Evolutionary conservation across 2,888 invertebrate species (phyloP).

Genomic region (Electrophaes corylata): DNA sequence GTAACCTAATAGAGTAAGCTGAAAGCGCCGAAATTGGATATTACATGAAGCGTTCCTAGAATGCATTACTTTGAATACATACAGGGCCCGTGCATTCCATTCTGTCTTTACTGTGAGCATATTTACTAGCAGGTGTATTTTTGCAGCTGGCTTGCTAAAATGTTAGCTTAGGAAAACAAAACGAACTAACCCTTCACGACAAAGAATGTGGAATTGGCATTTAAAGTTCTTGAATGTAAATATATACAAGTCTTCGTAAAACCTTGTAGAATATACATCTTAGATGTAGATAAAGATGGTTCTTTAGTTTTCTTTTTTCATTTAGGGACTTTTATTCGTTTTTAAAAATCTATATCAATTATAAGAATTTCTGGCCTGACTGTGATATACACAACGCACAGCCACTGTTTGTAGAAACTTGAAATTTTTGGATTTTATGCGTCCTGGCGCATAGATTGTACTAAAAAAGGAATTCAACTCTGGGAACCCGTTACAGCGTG

Average conservation of each 20-base stretch:
- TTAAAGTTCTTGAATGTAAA: neutral
- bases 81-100: conserved; percentile 4
- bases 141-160: conserved; percentile 11
- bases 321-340: too few relatives aligned
- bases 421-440: too few relatives aligned
- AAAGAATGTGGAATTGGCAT: conserved; percentile 4
- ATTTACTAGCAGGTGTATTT: conserved; percentile 23
- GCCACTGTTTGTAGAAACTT: too few relatives aligned
- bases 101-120: conserved; percentile 14
- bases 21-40: neutral
- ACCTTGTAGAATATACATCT: neutral
- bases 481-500: too few relatives aligned
- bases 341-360: too few relatives aligned
- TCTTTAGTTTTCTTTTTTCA: too few relatives aligned
- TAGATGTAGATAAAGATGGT: neutral
- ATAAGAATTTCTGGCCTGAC: too few relatives aligned
- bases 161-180: conserved; percentile 10
- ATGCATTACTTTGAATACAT: neutral
- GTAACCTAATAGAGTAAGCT: too few relatives aligned
- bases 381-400: too few relatives aligned
- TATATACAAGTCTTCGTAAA: neutral
- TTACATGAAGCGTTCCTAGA: neutral
- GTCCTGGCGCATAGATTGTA: too few relatives aligned
- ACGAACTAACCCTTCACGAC: neutral
- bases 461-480: too few relatives aligned